Evolutionary conservation across 2,797 vertebrate species (phyloP), one percentile per base, ranked within the genome.

Genomic region (Petrocephalus sullivani): DNA sequence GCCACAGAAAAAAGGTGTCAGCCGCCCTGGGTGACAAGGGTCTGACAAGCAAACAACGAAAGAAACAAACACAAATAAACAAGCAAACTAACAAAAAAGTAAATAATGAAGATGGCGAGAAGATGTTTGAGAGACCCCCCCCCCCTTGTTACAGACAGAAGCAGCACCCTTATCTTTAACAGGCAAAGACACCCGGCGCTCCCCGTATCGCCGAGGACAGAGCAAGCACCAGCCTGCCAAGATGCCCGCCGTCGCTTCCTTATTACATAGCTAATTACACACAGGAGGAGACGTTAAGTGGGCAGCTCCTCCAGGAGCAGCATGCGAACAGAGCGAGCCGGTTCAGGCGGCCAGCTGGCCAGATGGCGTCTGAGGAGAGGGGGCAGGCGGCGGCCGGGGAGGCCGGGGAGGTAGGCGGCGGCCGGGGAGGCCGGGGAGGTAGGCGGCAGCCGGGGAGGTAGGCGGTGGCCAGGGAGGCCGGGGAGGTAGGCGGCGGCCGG

Each of bases 251-350:
- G 95, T 94, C 93, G 92, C 94, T 92, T 61, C 92, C 91, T 93
- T 92, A 92, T 94, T 95, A 95, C 93, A 94, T 94, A 95, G 93
- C 94, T 94, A 94, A 96, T 95, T 95, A 95, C 93, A 93, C 95
- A 91, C 95, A 95, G 95, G 94, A 94, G 93, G 95, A 89, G 89
- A 33, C 53, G 28, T 88, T 83, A 56, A 83, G 58, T 61, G 58
- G 88, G 46, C 46, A 49, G 21, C 61, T 28, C 58, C 49, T 85
- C 83, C 84, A 88, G 60, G 49, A 85, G 33, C 41, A 58, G 53
- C 60, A 58, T 23, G 82, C 21, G 23, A 51, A 54, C 71, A 33
- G 54, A 81, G 51, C 85, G 9, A 41, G 71, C 2, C 81, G 75
- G 37, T 61, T 85, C 57, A 88, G 89, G 88, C 83, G 89, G 88